These are phyloP conservation scores for Cryptocephalus primarius DNA, from an alignment of 2,888 invertebrate genomes.

Conservation along the genomic window DNA sequence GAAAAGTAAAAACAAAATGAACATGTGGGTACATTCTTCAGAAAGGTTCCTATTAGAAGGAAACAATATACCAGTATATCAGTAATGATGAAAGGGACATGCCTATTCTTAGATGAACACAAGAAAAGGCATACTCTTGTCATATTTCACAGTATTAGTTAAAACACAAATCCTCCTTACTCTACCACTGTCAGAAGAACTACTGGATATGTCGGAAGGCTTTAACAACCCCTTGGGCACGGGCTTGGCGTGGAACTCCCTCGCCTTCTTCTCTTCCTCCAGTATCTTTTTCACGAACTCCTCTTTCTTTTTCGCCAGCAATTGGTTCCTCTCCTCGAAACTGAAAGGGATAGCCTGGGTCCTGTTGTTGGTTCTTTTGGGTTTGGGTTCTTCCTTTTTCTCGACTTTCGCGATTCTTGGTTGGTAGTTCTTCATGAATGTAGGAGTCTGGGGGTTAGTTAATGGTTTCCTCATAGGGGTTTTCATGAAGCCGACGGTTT, in stretches of 20 bases:
- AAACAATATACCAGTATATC: no score
- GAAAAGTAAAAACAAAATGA: no score
- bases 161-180: no score
- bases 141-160: no score
- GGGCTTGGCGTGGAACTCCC: conserved; percentile 61
- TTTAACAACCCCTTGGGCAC: conserved; percentile 37
- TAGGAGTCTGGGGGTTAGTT: conserved; percentile 19
- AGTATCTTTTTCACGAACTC: conserved; percentile 46
- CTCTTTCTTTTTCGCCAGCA: conserved; percentile 45
- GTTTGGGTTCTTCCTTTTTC: neutral
- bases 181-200: no score
- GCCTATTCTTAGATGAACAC: no score
- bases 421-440: conserved; percentile 13
- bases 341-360: conserved; percentile 46
- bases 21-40: no score
- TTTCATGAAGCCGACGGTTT: conserved; percentile 13
- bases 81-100: no score
- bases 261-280: conserved; percentile 48
- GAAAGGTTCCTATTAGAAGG: no score
- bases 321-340: conserved; percentile 55
- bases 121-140: no score
- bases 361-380: neutral
- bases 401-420: neutral
- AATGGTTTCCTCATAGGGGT: conserved; percentile 2
- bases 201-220: no score